Evolutionary conservation across 2,888 invertebrate species (phyloP).

Genomic region (Hydropsyche betteni): DNA sequence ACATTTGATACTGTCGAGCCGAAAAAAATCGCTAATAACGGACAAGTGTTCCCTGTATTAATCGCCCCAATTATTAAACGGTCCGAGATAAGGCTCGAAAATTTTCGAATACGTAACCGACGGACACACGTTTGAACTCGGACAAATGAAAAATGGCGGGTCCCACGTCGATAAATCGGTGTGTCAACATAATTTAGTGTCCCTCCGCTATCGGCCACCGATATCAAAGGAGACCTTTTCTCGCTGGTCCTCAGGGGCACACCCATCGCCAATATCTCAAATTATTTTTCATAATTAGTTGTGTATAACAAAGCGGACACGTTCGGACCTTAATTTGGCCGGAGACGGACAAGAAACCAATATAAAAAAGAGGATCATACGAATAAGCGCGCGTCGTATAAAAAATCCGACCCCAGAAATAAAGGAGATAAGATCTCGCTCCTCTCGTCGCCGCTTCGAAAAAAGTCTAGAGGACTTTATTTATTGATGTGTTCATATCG

Average conservation of each 20-base stretch:
- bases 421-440: slow-evolving; percentile 8
- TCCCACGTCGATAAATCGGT: slow-evolving; percentile 39
- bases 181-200: slow-evolving; percentile 44
- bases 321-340: slow-evolving; percentile 25
- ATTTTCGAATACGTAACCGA: background rate
- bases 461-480: slow-evolving; percentile 6
- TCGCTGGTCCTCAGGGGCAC: background rate
- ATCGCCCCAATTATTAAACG: slow-evolving; percentile 6
- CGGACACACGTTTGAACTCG: background rate
- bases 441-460: background rate
- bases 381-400: background rate
- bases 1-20: too few relatives aligned
- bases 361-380: background rate
- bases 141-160: too few relatives aligned
- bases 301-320: slow-evolving; percentile 33
- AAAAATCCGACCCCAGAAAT: slow-evolving; percentile 6
- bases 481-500: slow-evolving; percentile 2
- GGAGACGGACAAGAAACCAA: background rate
- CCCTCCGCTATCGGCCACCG: slow-evolving; percentile 41
- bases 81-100: slow-evolving; percentile 7
- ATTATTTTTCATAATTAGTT: slow-evolving; percentile 38
- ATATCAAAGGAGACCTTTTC: slow-evolving; percentile 46
- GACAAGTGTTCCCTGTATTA: background rate
- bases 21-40: too few relatives aligned
- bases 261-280: slow-evolving; percentile 47